Conservation (phyloP, 2,888 invertebrate species). For the Rhagonycha lutea region DNA sequence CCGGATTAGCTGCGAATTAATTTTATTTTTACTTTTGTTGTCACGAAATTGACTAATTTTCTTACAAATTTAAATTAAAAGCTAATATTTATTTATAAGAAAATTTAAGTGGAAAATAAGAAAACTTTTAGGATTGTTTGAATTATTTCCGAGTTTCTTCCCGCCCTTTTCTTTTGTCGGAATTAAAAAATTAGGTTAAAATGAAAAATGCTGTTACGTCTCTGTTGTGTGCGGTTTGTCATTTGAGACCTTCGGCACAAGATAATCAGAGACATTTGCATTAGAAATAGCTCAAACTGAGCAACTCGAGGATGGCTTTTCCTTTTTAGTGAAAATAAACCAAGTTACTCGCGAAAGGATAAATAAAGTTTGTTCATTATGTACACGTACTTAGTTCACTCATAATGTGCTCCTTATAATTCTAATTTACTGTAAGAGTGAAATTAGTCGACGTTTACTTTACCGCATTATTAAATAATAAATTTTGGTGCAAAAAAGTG, state of each 20-base stretch:
- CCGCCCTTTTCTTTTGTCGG: no score
- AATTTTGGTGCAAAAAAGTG: not conserved
- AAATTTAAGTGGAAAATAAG: not conserved
- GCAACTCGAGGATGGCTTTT: conserved; percentile 40
- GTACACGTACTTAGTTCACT: conserved; percentile 40
- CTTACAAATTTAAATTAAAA: not conserved
- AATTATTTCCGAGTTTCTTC: not conserved
- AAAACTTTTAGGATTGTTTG: not conserved
- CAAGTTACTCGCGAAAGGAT: conserved; percentile 45
- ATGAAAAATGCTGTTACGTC: conserved; percentile 7
- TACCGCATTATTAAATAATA: not conserved
- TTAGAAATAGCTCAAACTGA: conserved; percentile 50
- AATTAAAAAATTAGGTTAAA: not conserved
- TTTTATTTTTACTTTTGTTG: not conserved
- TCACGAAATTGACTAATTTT: not conserved
- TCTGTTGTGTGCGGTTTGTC: conserved; percentile 17
- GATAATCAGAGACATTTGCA: conserved; percentile 51
- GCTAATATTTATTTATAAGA: not conserved
- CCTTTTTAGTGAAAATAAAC: conserved; percentile 44
- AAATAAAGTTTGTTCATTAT: conserved; percentile 52
- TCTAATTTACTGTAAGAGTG: conserved; percentile 14
- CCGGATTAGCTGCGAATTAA: conserved; percentile 37
- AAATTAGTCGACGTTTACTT: not conserved
- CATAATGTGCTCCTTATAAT: conserved; percentile 38
- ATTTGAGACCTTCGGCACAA: conserved; percentile 25